Base-by-base conservation (phyloP, 23 tunicate species). In the Oikopleura dioica region DNA sequence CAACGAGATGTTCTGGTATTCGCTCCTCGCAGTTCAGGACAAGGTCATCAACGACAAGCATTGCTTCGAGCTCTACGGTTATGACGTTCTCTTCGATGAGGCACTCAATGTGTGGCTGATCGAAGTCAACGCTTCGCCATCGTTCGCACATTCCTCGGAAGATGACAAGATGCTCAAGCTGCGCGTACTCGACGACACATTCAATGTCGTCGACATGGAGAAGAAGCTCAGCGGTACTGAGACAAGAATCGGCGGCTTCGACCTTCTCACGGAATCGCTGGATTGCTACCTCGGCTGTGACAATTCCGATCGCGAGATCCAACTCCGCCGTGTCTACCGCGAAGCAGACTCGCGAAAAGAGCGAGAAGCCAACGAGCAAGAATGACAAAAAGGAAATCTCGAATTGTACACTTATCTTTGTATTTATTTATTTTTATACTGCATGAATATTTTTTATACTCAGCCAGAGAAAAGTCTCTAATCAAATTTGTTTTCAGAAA, bases 91-190 rank as follows among this genome's bases (percentile, higher is more conserved):
- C 24, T 79, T 89, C 50, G 96, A 89, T 67, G 79, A 83, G 37
- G 77, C 82, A 37, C 77, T 89, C 23, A 84, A 84, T 67, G 78
- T 88, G 38, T 89, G 96, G 96, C 82, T 89, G 0, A 79, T 89
- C 1, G 96, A 89, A 77, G 96, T 89, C 50, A 89, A 89, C 63
- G 96, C 96, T n/a, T 84, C 96, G 0, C 96, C 96, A 1, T 85
- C 92, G 0, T 51, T 89, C 16, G 85, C 96, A 36, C 86, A 89
- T 4, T 84, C 91, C 79, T 84, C 82, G 36, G 89, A 89, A 38
- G 96, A 85, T 68, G 96, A 89, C 75, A 84, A 89, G 68, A 91
- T 82, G 77, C 51, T 89, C 35, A 89, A 89, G 78, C 80, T 69
- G 59, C 86, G 91, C 23, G 38, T 89, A 9, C 59, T 89, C 35